A percentile compares a stretch with the other conserved stretches of the same genome.
Evolutionary conservation across 2,113 vertebrate genomes (phyloP).

Genomic region (Mormyrus iriodes): DNA sequence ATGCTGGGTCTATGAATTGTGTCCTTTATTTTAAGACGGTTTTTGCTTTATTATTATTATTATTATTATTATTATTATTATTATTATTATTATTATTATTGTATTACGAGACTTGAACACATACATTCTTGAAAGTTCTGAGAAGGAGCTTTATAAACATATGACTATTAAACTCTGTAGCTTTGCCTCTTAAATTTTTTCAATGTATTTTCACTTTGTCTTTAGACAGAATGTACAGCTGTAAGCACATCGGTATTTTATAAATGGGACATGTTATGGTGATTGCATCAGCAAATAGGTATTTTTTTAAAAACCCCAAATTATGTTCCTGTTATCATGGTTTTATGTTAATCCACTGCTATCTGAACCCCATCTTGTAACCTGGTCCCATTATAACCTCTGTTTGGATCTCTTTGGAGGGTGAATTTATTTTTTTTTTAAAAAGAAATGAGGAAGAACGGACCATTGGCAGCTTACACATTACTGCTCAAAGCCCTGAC

Average conservation of each 20-base stretch:
- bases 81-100: background rate
- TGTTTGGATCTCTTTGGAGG: constrained; percentile 48
- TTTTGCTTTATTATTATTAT: background rate
- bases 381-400: constrained; percentile 61
- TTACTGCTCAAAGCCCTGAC: constrained; percentile 64
- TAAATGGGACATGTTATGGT: background rate
- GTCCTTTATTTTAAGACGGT: background rate
- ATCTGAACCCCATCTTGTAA: constrained; percentile 50
- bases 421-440: constrained; percentile 46
- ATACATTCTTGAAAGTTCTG: background rate
- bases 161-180: background rate
- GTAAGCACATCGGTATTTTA: background rate
- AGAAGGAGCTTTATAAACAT: background rate
- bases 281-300: constrained; percentile 45
- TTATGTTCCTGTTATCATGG: constrained; percentile 38
- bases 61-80: too few species aligned
- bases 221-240: background rate
- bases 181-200: background rate
- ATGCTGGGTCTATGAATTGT: background rate
- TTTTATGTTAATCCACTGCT: constrained; percentile 46
- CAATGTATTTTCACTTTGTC: background rate
- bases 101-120: background rate
- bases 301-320: constrained; percentile 32
- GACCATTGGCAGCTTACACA: constrained; percentile 63
- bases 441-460: constrained; percentile 42